phyloP scores from a whole-genome alignment of 1,140 invertebrate species.

The Acromyrmex echinatior region DNA sequence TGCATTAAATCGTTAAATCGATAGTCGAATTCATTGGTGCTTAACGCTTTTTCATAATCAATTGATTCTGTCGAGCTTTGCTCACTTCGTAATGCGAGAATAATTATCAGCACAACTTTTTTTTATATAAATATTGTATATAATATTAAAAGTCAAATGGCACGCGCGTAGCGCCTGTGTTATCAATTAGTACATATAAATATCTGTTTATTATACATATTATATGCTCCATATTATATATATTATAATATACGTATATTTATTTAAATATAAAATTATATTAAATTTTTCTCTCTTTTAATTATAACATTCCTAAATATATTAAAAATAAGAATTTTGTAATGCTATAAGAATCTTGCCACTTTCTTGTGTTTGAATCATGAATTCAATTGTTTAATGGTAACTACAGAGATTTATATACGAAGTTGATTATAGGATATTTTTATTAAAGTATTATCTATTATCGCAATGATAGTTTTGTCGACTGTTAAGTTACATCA shows the following conservation, averaged over 20 bases:
- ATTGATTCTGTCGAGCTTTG: too few species aligned
- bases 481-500: not conserved
- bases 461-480: not conserved
- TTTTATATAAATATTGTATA: too few species aligned
- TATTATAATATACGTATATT: not conserved
- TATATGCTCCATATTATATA: not conserved
- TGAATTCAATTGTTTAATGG: not conserved
- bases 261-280: not conserved
- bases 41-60: too few species aligned
- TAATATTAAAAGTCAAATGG: too few species aligned
- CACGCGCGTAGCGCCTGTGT: too few species aligned
- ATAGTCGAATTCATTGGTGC: too few species aligned
- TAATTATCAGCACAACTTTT: too few species aligned
- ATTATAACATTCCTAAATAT: not conserved
- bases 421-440: not conserved
- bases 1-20: too few species aligned
- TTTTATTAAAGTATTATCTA: not conserved
- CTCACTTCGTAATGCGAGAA: too few species aligned
- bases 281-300: not conserved
- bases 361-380: not conserved
- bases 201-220: not conserved
- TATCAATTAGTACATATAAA: too few species aligned
- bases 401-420: not conserved
- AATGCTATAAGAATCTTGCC: too few species aligned
- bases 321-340: not conserved